Evolutionary conservation across 2,888 invertebrate genomes (phyloP), one percentile per base, ranked within the genome.

Genomic region (Drosophila picticornis): DNA sequence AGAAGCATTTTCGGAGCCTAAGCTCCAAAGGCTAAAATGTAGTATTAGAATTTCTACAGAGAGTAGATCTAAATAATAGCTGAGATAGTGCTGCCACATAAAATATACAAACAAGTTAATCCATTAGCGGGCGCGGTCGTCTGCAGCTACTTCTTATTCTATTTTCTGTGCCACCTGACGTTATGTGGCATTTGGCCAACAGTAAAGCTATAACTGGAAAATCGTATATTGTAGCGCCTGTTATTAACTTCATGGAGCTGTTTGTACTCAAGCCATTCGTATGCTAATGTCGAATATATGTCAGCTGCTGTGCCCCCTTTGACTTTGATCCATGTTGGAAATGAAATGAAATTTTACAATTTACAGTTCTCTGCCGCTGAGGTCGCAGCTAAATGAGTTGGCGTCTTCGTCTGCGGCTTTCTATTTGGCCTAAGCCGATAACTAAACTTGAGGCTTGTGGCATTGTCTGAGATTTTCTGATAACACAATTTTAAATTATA

Each of bases 71-170:
- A 75, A 88, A 82, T 88, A 84, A 82, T 90, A 72, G 80, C 65
- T 67, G 34, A 56, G 52, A 40, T 52, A 19, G 65, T 40, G 64
- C 52, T 74, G 46, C 60, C 80, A 70, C 82, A 86, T 87, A 84
- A 90, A 86, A 77, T 76, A 68, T 57, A 72, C 58, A 87, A 87
- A 87, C 87, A 87, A 90, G 90, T 87, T 90, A 90, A 87, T 87
- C 90, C 87, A 87, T 87, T 87, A 90, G 89, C 72, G 74, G 71
- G 78, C 77, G 79, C 73, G 75, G 80, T 68, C 61, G 29, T 60
- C 46, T 16, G 19, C n/a, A 6, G 25, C n/a, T 22, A 36, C 56
- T 10, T 55, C 59, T 56, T 52, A 50, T 51, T 34, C 25, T 7
- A 11, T 55, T 32, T 16, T n/a, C 51, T 59, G 40, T 34, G 32